These are phyloP conservation scores for Thamnophis elegans DNA, from an alignment of 2,797 vertebrate species.

Conservation along the genomic window DNA sequence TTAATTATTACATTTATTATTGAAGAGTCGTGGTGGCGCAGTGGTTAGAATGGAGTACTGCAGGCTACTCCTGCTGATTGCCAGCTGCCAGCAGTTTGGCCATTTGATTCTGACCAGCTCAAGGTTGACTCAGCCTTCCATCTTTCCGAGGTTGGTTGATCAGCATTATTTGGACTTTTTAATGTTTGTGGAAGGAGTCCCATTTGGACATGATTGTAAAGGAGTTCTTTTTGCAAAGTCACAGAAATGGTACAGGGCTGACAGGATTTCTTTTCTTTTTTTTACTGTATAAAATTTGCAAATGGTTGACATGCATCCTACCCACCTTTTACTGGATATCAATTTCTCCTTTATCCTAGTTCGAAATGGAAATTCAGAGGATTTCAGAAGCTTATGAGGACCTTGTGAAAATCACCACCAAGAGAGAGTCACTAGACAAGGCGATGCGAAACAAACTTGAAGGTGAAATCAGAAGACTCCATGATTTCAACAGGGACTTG, in stretches of 20 bases:
- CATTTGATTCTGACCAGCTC: no score
- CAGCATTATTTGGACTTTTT: background rate
- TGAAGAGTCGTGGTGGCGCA: no score
- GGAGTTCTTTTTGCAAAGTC: background rate
- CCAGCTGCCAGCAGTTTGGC: no score
- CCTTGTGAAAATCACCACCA: slow-evolving; percentile 81
- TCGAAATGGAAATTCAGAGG: slow-evolving; percentile 82
- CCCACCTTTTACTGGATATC: slow-evolving; percentile 35
- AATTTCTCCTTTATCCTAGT: slow-evolving; percentile 69
- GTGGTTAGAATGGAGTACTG: no score
- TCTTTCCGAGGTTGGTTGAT: no score
- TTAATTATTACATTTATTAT: background rate
- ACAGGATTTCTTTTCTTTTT: background rate
- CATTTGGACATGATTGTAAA: background rate
- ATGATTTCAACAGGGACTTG: slow-evolving; percentile 86
- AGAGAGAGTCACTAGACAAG: slow-evolving; percentile 83
- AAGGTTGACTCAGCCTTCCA: no score
- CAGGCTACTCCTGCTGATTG: no score
- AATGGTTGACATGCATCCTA: rapidly evolving
- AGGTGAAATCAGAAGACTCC: slow-evolving; percentile 83
- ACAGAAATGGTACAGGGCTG: rapidly evolving
- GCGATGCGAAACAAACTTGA: slow-evolving; percentile 84
- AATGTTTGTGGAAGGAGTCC: background rate
- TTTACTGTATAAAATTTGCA: background rate
- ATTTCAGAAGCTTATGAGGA: slow-evolving; percentile 85